These are phyloP conservation scores for Anabacerthia variegaticeps DNA, from an alignment of 2,797 vertebrate genomes.

Conservation along the genomic window DNA sequence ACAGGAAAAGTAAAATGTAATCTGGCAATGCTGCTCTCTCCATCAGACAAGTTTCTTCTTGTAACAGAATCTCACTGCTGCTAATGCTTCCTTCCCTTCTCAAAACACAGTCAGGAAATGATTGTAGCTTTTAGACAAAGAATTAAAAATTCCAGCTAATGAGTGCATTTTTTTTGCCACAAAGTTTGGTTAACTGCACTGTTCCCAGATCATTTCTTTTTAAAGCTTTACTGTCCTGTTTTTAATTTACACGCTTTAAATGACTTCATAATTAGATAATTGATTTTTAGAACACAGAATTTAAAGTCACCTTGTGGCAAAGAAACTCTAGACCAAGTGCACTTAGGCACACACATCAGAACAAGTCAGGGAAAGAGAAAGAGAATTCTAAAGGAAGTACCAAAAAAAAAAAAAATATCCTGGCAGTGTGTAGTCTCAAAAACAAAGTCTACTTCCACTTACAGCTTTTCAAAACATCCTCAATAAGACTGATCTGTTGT, in stretches of 20 bases:
- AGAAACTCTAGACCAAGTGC: neutral
- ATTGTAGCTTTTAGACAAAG: neutral
- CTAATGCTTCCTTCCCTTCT: slow-evolving; percentile 5
- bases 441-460: neutral
- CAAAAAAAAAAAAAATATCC: neutral
- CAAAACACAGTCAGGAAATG: slow-evolving; percentile 25
- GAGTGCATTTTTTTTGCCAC: neutral
- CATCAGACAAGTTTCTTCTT: neutral
- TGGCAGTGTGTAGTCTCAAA: neutral
- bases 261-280: slow-evolving; percentile 23
- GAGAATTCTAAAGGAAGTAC: neutral
- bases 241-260: neutral
- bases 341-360: neutral
- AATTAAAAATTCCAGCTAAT: slow-evolving; percentile 13
- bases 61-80: neutral
- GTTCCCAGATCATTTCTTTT: slow-evolving; percentile 12
- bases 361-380: neutral
- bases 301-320: slow-evolving; percentile 41
- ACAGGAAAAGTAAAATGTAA: neutral
- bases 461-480: slow-evolving; percentile 16
- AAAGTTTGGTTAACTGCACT: slow-evolving; percentile 1
- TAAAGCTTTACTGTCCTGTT: slow-evolving; percentile 32
- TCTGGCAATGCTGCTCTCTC: neutral
- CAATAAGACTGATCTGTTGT: neutral
- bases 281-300: neutral